These are phyloP conservation scores for Eubasilissa splendida DNA, from an alignment of 2,888 invertebrate genomes.

Conservation along the genomic window DNA sequence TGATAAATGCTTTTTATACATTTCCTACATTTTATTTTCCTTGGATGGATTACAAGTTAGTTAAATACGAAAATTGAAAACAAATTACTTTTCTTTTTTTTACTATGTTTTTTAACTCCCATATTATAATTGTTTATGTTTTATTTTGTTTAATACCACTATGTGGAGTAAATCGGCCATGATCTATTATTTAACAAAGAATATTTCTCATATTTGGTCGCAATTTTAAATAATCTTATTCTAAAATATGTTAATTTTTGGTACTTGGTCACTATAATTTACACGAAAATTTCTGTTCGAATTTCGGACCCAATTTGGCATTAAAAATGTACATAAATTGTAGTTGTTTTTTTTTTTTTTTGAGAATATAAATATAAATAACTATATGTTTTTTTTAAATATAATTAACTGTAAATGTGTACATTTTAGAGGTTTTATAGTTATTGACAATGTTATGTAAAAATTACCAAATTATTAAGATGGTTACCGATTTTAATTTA, in stretches of 20 bases:
- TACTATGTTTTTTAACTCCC: too few relatives aligned
- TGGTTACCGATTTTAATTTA: conserved; percentile 57
- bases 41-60: conserved; percentile 1
- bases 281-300: conserved; percentile 16
- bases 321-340: conserved; percentile 38
- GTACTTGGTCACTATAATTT: neutral
- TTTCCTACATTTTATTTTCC: conserved; percentile 11
- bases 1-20: neutral
- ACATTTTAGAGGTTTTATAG: conserved; percentile 56
- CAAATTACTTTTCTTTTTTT: too few relatives aligned
- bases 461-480: conserved; percentile 58
- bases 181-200: too few relatives aligned
- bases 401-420: conserved; percentile 47
- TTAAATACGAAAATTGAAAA: neutral
- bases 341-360: conserved; percentile 48
- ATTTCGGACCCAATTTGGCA: neutral
- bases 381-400: conserved; percentile 52
- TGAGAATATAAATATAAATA: conserved; percentile 42
- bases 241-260: neutral
- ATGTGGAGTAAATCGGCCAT: too few relatives aligned
- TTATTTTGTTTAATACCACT: too few relatives aligned
- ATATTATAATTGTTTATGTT: too few relatives aligned
- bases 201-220: too few relatives aligned
- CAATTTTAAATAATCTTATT: too few relatives aligned
- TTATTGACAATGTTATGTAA: conserved; percentile 55